phyloP scores from a whole-genome alignment of 1,140 invertebrate species.

The Trachelipus rathkii region DNA sequence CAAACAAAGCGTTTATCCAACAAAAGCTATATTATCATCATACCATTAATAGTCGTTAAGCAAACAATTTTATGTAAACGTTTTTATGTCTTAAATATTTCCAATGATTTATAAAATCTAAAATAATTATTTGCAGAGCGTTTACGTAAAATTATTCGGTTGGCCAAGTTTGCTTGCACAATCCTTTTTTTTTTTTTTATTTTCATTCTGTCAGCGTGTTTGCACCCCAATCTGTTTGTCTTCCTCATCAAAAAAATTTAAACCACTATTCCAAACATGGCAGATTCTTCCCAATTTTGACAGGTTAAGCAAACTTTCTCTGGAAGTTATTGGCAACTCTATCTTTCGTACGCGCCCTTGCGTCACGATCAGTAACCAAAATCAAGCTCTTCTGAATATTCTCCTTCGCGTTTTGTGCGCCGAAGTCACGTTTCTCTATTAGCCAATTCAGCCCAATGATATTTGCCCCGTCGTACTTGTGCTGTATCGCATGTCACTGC shows the following conservation, averaged over 20 bases:
- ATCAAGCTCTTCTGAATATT: slow-evolving; percentile 1
- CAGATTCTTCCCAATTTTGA: neutral
- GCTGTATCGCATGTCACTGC: neutral
- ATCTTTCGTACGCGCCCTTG: neutral
- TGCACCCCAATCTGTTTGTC: neutral
- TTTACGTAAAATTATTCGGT: slow-evolving; percentile 8
- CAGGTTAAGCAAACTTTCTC: slow-evolving; percentile 1
- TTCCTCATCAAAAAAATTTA: neutral
- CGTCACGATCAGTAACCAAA: slow-evolving; percentile 6
- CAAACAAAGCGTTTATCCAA: too few relatives aligned
- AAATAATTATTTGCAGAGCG: slow-evolving; percentile 8
- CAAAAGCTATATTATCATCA: too few relatives aligned
- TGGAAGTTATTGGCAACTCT: neutral
- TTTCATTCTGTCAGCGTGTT: neutral
- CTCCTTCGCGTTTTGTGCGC: neutral
- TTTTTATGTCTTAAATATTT: neutral
- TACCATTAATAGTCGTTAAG: neutral
- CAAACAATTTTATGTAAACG: neutral
- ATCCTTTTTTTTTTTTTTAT: neutral
- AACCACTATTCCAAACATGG: slow-evolving; percentile 10
- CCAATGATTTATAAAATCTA: slow-evolving; percentile 11
- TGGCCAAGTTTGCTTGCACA: neutral
- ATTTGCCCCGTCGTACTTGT: slow-evolving; percentile 11
- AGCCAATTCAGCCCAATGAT: slow-evolving; percentile 9
- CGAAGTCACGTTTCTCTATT: neutral